phyloP scores from a whole-genome alignment of 2,888 invertebrate species.

The Tetrapedia diversipes region DNA sequence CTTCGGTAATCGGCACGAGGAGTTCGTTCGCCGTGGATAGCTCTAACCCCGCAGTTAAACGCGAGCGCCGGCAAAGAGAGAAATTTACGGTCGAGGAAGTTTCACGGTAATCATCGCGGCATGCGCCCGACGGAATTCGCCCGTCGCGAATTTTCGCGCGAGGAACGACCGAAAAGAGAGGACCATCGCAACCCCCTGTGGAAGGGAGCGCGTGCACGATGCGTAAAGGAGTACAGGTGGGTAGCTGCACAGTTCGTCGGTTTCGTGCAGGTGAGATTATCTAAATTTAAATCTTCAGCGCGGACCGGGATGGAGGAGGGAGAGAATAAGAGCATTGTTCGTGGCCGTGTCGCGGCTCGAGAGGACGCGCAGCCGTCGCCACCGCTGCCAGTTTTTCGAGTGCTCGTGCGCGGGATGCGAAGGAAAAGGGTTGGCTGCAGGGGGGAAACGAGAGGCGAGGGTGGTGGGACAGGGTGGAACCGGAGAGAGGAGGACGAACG shows the following conservation, averaged over 20 bases:
- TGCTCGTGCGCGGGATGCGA: constrained; percentile 51
- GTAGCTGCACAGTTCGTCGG: constrained; percentile 11
- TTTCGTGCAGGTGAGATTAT: constrained; percentile 67
- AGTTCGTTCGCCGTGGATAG: neutral
- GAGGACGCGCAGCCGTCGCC: too few species aligned
- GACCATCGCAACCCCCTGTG: neutral
- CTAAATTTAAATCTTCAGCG: constrained; percentile 66
- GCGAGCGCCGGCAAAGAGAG: neutral
- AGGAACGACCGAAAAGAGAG: neutral
- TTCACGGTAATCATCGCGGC: neutral
- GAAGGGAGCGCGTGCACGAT: neutral
- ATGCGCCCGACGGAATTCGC: neutral
- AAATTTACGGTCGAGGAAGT: neutral
- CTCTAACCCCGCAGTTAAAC: neutral
- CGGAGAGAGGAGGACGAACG: neutral
- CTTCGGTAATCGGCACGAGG: constrained; percentile 8
- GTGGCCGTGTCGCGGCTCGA: constrained; percentile 60
- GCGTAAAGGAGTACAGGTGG: constrained; percentile 1
- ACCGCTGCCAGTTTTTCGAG: constrained; percentile 68
- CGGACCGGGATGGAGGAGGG: constrained; percentile 43
- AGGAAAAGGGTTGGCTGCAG: constrained; percentile 9
- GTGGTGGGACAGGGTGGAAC: neutral
- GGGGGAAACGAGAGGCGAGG: neutral
- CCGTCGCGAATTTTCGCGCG: neutral
- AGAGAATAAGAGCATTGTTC: constrained; percentile 68